Base-by-base conservation (phyloP, 2,113 vertebrate species). In the Apteryx owenii region DNA sequence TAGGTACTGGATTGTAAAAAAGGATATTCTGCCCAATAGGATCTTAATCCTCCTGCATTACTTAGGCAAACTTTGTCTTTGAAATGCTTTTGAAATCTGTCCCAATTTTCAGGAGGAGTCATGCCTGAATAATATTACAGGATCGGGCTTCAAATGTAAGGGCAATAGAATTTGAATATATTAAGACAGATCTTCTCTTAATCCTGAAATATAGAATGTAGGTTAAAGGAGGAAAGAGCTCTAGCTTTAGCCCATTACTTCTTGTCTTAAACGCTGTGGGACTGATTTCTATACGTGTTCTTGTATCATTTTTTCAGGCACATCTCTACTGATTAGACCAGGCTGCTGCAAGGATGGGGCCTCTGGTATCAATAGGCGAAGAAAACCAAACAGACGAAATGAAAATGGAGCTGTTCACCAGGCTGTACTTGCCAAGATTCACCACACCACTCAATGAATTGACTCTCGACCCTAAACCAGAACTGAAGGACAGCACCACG, bases 401-500 rank as follows among this genome's bases (percentile, higher is more conserved):
- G 48, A 97, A 98, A 65, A 89, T 96, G 76, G 97, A 98, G 40
- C 62, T 86, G 4, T 97, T 97, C 33, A 95, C 96, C 21, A 95
- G 94, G 76, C 76, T 96, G 22, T 96, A 98, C 86, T 58, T 95
- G 86, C 84, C 95, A 1, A 93, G 83, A 18, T 85, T 95, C 33
- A 97, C 97, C 40, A 98, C 97, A 23, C 96, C 98, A 0, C 81
- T 93, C 62, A 97, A 95, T 1, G 98, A 98, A 31, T 66, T 97
- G 73, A 89, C 87, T 73, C 69, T 97, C 33, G 98, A 98, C 88
- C 97, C 98, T 19, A 97, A 98, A 75, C 85, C 98, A 16, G 98
- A 98, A 72, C 97, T 99, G 75, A 98, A 98, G 17, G 99, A 99
- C 96, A 99, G 99, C 97, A 99, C 99, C 6, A 98, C 98, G 44